Base-by-base conservation (phyloP, 2,797 vertebrate genomes). In the Chelmon rostratus region DNA sequence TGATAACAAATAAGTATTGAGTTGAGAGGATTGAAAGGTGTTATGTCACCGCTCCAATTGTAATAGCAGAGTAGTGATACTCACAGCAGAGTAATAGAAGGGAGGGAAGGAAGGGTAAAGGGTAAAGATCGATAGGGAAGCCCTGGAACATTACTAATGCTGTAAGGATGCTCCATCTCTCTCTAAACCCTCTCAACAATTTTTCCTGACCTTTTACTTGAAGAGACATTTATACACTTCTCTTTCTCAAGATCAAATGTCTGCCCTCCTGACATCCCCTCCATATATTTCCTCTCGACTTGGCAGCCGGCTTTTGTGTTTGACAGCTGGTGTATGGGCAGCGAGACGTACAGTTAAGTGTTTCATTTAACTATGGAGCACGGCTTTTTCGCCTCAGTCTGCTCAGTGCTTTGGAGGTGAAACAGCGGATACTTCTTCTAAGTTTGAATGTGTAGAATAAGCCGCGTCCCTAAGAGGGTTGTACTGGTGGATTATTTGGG, bases 151-250 rank as follows among this genome's bases (percentile, higher is more conserved):
- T 92, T 74, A 88, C 81, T 44, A 16, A 85, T 82, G 82, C 84
- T 76, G 62, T 64, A 50, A 86, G 85, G 86, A 85, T 47, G 79
- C 67, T 77, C 73, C 52, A 3, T 68, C 76, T 83, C 76, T 57
- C 83, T 87, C 64, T 64, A 79, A 88, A 89, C 44, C 69, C 68
- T 81, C 84, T 88, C 73, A 68, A 84, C 79, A 68, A 59, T 77
- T 78, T 80, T 33, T 73, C 62, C 80, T 88, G 85, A 91, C 85
- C 86, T 88, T 92, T 93, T 89, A 87, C 83, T 88, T 88, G 82
- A 88, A 82, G 77, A 91, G 85, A 83, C 82, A 10, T 90, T 93
- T 79, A 90, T 83, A 81, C 74, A 85, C 86, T 86, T 69, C 76
- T 78, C 52, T 77, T 67, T 73, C 81, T 85, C 68, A 69, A 87